A percentile compares a stretch with the other conserved stretches of the same genome.
Evolutionary conservation across 2,797 vertebrate genomes (phyloP).

Genomic region (Malacoctenus gilli): DNA sequence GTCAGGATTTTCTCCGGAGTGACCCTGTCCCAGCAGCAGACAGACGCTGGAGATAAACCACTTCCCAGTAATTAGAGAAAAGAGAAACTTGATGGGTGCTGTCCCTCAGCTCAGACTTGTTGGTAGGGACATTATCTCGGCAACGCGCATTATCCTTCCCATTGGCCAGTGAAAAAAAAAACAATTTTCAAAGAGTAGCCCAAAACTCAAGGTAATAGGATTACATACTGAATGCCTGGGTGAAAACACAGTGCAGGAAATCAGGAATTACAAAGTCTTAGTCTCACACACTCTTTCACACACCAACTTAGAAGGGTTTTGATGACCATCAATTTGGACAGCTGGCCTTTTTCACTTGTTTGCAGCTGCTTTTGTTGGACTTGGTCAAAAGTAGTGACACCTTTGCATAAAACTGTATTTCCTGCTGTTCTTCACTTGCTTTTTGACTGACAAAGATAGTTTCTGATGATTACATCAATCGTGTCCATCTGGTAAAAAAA

Average conservation of each 20-base stretch:
- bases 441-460: too few relatives aligned
- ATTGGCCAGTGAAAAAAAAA: conserved; percentile 25
- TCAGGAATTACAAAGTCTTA: conserved; percentile 23
- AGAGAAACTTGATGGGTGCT: conserved; percentile 48
- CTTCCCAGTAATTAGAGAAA: conserved; percentile 44
- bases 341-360: too few relatives aligned
- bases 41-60: conserved; percentile 40
- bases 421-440: too few relatives aligned
- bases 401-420: too few relatives aligned
- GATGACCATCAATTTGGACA: too few relatives aligned
- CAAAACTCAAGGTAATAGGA: conserved; percentile 50
- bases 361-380: too few relatives aligned
- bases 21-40: background rate
- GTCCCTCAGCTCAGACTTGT: conserved; percentile 46
- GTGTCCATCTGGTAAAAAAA: too few relatives aligned
- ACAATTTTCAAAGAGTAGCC: conserved; percentile 21
- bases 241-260: conserved; percentile 32
- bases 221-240: conserved; percentile 35
- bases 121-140: conserved; percentile 42
- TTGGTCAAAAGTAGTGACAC: too few relatives aligned
- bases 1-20: conserved; percentile 23
- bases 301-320: background rate
- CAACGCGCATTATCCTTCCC: conserved; percentile 14
- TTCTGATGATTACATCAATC: too few relatives aligned
- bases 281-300: conserved; percentile 7